phyloP scores from a whole-genome alignment of 2,113 vertebrate species.

The Sprattus sprattus region DNA sequence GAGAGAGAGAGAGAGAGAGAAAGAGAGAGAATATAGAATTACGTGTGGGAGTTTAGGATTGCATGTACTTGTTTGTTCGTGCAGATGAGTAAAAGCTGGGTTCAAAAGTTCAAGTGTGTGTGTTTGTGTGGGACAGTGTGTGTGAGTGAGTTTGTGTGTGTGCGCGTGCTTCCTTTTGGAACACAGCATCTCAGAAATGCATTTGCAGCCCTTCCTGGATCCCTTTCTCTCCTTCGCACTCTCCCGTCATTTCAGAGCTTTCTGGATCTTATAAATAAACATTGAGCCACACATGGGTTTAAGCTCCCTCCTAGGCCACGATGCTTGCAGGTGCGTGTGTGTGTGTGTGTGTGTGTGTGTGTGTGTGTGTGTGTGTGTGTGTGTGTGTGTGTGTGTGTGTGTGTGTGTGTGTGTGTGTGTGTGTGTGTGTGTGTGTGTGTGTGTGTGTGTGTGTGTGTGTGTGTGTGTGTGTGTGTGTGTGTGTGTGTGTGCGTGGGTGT shows the following conservation, averaged over 20 bases:
- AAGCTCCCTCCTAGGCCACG: neutral
- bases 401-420: neutral
- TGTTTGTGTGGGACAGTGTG: neutral
- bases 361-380: neutral
- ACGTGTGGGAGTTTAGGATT: neutral
- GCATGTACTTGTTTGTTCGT: neutral
- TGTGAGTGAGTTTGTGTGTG: neutral
- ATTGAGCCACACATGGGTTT: neutral
- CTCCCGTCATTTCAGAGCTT: neutral
- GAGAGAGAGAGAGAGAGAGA: neutral
- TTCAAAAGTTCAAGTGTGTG: conserved; percentile 12
- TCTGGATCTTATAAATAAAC: conserved; percentile 9
- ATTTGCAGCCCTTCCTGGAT: neutral
- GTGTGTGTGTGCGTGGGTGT: too few relatives aligned
- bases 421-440: too few relatives aligned
- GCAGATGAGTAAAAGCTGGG: neutral
- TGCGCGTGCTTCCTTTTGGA: neutral
- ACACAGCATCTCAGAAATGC: neutral
- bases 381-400: neutral
- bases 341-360: neutral
- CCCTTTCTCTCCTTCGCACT: neutral
- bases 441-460: neutral
- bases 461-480: too few relatives aligned
- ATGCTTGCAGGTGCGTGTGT: neutral
- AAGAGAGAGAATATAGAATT: neutral